Conservation (phyloP, 2,113 vertebrate genomes). For the Suncus etruscus region DNA sequence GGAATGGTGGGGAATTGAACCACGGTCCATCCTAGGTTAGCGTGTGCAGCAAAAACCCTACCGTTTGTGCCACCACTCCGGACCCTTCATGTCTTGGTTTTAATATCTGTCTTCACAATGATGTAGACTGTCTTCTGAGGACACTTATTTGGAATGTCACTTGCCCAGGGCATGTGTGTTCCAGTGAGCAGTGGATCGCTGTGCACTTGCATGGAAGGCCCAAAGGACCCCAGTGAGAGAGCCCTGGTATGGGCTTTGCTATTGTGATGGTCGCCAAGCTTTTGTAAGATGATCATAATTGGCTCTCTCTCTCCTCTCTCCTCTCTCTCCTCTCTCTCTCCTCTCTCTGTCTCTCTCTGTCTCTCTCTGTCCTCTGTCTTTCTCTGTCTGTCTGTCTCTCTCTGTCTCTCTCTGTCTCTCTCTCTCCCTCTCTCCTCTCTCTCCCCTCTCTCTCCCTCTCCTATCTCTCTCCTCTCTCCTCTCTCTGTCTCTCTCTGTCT, state of each 20-base stretch:
- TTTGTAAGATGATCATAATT: background rate
- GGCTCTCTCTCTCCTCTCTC: conserved; percentile 9
- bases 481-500: conserved; percentile 26
- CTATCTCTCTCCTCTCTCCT: no score
- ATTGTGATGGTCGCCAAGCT: background rate
- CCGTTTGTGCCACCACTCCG: no score
- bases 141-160: background rate
- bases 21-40: no score
- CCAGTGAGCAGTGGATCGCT: background rate
- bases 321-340: no score
- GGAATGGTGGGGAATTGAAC: no score
- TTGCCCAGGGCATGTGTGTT: background rate
- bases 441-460: background rate
- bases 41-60: no score
- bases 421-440: background rate
- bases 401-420: conserved; percentile 8
- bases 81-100: background rate
- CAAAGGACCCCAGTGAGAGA: background rate
- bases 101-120: background rate
- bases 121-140: background rate
- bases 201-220: background rate
- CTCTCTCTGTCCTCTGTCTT: no score
- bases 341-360: no score
- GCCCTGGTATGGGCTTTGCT: background rate
- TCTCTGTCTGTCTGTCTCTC: no score